Conservation (phyloP, 2,888 invertebrate genomes). For the Orthonevra nobilis region DNA sequence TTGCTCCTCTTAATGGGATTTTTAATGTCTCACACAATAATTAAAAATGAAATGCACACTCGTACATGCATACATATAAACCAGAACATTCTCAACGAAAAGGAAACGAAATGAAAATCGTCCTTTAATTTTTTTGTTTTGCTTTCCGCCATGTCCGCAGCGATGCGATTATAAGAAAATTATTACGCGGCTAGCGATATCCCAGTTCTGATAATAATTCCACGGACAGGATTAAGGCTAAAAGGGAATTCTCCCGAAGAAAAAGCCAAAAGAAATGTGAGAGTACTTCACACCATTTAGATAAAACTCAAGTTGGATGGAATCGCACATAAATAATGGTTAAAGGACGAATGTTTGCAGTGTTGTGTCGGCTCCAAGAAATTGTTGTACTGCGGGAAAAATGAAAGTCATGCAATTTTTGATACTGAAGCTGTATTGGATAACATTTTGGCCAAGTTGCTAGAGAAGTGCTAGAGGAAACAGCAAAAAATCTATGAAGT, state of each 20-base stretch:
- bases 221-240: constrained; percentile 16
- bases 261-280: background rate
- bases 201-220: constrained; percentile 13
- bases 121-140: background rate
- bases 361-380: too few relatives aligned
- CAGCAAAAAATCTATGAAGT: too few relatives aligned
- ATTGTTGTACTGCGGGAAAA: too few relatives aligned
- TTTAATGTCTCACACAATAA: constrained; percentile 45
- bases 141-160: constrained; percentile 23
- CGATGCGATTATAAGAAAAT: constrained; percentile 51
- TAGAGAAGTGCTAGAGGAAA: too few relatives aligned
- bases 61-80: background rate
- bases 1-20: constrained; percentile 36
- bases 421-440: too few relatives aligned
- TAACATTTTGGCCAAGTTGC: too few relatives aligned
- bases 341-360: too few relatives aligned
- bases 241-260: background rate
- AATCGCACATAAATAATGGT: constrained; percentile 33
- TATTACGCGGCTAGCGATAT: constrained; percentile 37
- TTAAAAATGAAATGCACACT: constrained; percentile 45
- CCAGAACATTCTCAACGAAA: background rate
- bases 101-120: background rate
- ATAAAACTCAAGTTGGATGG: constrained; percentile 26
- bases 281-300: constrained; percentile 11
- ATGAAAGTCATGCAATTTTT: too few relatives aligned